Base-by-base conservation (phyloP, 2,888 invertebrate genomes). In the Tipula unca region DNA sequence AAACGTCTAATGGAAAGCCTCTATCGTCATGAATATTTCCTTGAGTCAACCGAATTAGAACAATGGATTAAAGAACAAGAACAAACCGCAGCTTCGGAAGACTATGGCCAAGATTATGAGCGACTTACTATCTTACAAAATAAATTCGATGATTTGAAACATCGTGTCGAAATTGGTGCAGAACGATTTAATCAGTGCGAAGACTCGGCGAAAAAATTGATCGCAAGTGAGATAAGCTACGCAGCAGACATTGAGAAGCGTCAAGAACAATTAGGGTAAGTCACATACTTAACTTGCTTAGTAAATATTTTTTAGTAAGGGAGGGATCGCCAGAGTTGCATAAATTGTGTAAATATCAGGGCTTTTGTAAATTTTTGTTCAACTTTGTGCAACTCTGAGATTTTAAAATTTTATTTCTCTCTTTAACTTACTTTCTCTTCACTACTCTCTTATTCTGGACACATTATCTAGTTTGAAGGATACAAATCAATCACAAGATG, bases 41-140 rank as follows among this genome's bases (percentile, higher is more conserved):
- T 95, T 0, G 98, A 98, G 90, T 96, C 96, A 85, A 95, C 95
- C 1, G 98, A 98, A 89, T 92, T 98, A 69, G 97, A 97, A 89
- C 94, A 95, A 88, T 98, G 98, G 98, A 97, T 99, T 85, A 94
- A 95, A 87, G 98, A 98, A 88, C 97, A 98, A 89, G 94, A 96
- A 89, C 95, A 96, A 85, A 95, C 95, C 0, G 98, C 98, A 0
- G 95, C 95, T 85, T 96, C 96, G 86, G 98, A 98, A 89, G 98
- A 98, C 89, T 98, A 97, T 88, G 98, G 98, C 0, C 96, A 96
- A 89, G 98, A 99, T 90, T 98, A 96, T 88, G 97, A 98, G 88
- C 98, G 98, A 87, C 89, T 88, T n/a, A 89, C 95, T 94, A 92
- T 96, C 86, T 91, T 98, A 36, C 95, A 96, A 89, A 95, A 95